Base-by-base conservation (phyloP, 2,888 invertebrate species). In the Nezara viridula region DNA sequence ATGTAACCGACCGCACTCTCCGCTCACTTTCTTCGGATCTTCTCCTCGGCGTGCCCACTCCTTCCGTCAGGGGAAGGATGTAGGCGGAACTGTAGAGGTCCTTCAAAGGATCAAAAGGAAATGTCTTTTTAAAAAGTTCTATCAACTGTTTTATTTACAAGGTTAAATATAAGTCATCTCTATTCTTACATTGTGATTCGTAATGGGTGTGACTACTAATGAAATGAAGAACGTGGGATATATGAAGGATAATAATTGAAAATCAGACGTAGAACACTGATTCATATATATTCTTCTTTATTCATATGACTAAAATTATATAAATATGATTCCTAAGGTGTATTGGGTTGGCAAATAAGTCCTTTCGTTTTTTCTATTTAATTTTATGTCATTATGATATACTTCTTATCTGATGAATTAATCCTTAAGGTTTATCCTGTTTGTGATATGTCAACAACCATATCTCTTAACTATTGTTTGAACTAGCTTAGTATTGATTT, bases 21-120 rank as follows among this genome's bases (percentile, higher is more conserved):
- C 32, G 66, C 21, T 73, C 66, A 73, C 66, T 73, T 73, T 73
- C 66, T 73, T 73, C 66, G 19, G 6, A 73, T 73, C 66, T 37
- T 73, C 66, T 55, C 60, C 27, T 19, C 66, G 19, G 10, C 66
- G 32, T 37, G 66, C 66, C 66, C 66, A 73, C 66, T 73, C 66
- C 32, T 37, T 60, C 27, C 27, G 27, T 60, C 60, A 9, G 60
- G 10, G 60, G 16, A 37, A 73, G 66, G 66, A 73, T 16, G 66
- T 73, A 37, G 66, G 66, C 9, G 37, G 66, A 37, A 7, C 66
- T 37, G 6, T 19, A 73, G 37, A 14, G 66, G 19, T 73, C 66
- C 66, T 37, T 37, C 66, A 32, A 27, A 73, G 37, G 66, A 73
- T 73, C 7, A 73, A 73, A 73, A 73, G 66, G 37, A 73, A 73